Percentiles rank a stretch among this genome's conserved stretches.
Evolutionary conservation across 2,113 vertebrate species (phyloP).

Genomic region (Aegithalos caudatus): DNA sequence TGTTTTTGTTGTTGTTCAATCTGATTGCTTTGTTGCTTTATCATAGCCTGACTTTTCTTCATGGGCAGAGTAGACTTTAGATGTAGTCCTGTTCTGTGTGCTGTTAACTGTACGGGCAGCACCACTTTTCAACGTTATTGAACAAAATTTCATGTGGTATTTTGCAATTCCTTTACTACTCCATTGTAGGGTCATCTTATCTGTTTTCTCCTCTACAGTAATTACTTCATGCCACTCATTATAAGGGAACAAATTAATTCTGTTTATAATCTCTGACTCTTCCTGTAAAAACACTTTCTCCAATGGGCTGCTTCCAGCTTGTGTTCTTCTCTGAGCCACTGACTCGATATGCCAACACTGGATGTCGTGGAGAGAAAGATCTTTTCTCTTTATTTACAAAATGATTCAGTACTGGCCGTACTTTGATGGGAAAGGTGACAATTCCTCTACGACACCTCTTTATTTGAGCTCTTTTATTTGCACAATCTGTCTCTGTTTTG

Average conservation of each 20-base stretch:
- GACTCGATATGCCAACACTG: background rate
- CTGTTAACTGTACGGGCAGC: background rate
- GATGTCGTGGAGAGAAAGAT: background rate
- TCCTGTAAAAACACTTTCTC: background rate
- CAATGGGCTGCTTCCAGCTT: background rate
- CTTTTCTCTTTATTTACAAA: background rate
- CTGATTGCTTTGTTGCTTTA: background rate
- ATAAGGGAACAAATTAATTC: background rate
- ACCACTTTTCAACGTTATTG: background rate
- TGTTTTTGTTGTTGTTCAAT: no score
- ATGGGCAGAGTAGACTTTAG: background rate
- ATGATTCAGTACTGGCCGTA: background rate
- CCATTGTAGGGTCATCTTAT: background rate
- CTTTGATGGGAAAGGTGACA: background rate
- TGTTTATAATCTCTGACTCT: background rate
- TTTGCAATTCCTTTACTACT: background rate
- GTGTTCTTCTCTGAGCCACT: background rate
- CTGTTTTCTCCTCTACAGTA: background rate
- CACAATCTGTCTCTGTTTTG: background rate
- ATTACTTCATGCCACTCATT: background rate
- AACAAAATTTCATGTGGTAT: background rate
- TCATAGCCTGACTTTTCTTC: background rate
- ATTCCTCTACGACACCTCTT: background rate
- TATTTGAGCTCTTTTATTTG: background rate
- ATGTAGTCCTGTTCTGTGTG: background rate